These are phyloP conservation scores for Tragelaphus strepsiceros DNA, from an alignment of 2,113 vertebrate species.

Conservation along the genomic window DNA sequence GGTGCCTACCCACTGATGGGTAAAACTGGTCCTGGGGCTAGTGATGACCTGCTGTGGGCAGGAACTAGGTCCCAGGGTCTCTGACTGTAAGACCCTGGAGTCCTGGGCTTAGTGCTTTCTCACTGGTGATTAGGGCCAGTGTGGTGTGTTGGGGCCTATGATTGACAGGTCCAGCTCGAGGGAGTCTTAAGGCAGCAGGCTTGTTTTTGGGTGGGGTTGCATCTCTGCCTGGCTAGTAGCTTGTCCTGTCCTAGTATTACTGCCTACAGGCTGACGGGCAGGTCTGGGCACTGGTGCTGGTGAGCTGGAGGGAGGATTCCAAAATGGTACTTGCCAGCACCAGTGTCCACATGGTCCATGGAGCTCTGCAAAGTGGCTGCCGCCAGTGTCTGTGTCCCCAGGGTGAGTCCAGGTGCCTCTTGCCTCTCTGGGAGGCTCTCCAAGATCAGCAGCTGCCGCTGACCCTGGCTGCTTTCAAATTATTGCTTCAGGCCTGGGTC, in stretches of 20 bases:
- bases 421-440: not conserved
- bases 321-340: not conserved
- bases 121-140: not conserved
- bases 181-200: not conserved
- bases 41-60: not conserved
- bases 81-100: not conserved
- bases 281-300: too few relatives aligned
- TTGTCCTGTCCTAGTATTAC: not conserved
- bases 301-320: too few relatives aligned
- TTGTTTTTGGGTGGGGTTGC: not conserved
- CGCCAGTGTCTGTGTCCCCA: not conserved
- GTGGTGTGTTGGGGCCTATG: not conserved
- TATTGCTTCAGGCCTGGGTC: not conserved
- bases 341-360: not conserved
- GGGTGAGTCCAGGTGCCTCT: not conserved
- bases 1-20: not conserved
- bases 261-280: not conserved
- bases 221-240: not conserved
- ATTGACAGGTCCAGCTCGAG: not conserved
- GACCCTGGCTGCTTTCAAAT: not conserved
- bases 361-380: not conserved
- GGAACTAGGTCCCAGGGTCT: not conserved
- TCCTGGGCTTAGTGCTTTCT: not conserved
- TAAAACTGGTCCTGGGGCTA: not conserved
- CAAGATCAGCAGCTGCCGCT: not conserved